Percentiles rank a stretch among this genome's conserved stretches.
These are phyloP conservation scores for Pomatorhinus ruficollis DNA, from an alignment of 2,113 vertebrate species.

Conservation along the genomic window DNA sequence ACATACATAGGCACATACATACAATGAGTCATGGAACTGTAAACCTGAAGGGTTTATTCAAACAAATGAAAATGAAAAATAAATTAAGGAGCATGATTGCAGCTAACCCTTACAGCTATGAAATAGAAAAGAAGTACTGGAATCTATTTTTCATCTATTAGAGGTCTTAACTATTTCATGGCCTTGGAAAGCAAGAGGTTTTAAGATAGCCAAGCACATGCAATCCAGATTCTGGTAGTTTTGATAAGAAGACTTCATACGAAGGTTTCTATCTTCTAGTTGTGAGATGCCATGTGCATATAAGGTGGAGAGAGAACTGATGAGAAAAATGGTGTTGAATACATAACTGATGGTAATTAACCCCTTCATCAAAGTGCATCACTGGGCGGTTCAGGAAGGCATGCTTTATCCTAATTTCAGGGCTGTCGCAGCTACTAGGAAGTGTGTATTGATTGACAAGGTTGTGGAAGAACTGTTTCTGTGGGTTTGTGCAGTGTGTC, in stretches of 20 bases:
- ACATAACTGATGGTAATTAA: not conserved
- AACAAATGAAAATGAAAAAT: not conserved
- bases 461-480: not conserved
- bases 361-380: not conserved
- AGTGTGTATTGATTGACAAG: not conserved
- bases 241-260: not conserved
- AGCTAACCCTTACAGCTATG: not conserved
- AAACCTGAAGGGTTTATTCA: constrained; percentile 60
- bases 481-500: not conserved
- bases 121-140: not conserved
- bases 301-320: not conserved
- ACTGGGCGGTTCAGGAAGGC: not conserved
- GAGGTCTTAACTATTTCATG: constrained; percentile 28
- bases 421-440: not conserved
- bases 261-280: not conserved
- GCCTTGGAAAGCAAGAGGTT: not conserved
- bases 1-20: not conserved
- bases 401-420: not conserved
- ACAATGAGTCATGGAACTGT: constrained; percentile 42
- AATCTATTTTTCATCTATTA: constrained; percentile 5
- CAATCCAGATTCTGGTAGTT: not conserved
- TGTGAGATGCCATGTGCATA: not conserved
- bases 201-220: not conserved
- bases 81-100: not conserved
- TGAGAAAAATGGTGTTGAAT: not conserved